A percentile compares a stretch with the other conserved stretches of the same genome.
Conservation (phyloP, 2,797 vertebrate genomes). For the Gila robusta region DNA sequence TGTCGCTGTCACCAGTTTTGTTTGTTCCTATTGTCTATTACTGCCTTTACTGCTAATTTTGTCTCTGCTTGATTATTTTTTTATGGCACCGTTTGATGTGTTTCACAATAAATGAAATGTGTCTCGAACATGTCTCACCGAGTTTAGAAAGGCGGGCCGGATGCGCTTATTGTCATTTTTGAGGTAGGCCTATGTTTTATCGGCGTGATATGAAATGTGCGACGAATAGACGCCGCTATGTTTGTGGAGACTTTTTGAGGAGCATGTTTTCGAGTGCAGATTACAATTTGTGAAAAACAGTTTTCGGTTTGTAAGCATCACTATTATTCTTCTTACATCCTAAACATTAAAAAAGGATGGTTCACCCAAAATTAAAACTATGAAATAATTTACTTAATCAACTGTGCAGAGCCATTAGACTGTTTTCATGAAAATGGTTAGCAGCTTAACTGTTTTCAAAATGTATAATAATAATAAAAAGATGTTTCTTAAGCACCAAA, state of each 20-base stretch:
- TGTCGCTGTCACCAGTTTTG: conserved; percentile 41
- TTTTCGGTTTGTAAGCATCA: not conserved
- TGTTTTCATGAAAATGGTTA: not conserved
- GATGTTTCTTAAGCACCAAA: not conserved
- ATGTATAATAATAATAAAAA: not conserved
- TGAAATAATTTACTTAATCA: not conserved
- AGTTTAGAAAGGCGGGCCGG: not conserved
- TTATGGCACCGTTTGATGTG: conserved; percentile 1
- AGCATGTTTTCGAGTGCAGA: not conserved
- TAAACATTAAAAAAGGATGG: not conserved
- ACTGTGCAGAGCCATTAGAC: not conserved
- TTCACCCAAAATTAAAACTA: not conserved
- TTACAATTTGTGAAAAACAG: not conserved
- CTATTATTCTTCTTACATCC: not conserved
- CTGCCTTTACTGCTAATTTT: conserved; percentile 59
- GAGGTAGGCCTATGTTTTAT: not conserved
- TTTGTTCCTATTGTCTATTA: conserved; percentile 50
- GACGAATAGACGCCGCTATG: not conserved
- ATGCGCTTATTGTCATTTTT: not conserved
- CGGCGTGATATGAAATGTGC: not conserved
- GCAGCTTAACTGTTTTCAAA: not conserved
- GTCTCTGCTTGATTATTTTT: conserved; percentile 44
- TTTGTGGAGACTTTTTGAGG: not conserved
- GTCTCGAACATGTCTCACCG: not conserved
- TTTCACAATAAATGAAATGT: conserved; percentile 39